A percentile compares a stretch with the other conserved stretches of the same genome.
Evolutionary conservation across 2,888 invertebrate genomes (phyloP).

Genomic region (Agrotis exclamationis): DNA sequence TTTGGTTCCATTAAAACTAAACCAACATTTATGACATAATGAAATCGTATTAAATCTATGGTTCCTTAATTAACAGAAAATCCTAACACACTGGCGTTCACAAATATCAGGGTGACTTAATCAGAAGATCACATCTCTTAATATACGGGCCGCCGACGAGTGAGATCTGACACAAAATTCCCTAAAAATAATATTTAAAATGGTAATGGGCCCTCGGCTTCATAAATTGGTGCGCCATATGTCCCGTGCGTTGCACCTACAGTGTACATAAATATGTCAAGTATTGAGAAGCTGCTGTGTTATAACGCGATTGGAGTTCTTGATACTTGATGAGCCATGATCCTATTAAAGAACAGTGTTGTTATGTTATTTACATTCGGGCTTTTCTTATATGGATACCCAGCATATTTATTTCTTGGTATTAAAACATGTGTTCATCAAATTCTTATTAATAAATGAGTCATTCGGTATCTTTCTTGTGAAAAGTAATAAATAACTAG

Average conservation of each 20-base stretch:
- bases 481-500: constrained; percentile 37
- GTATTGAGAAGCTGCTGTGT: constrained; percentile 85
- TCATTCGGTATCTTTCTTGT: constrained; percentile 26
- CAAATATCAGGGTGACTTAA: constrained; percentile 87
- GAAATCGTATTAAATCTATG: constrained; percentile 68
- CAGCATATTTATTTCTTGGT: constrained; percentile 23
- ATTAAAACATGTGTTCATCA: constrained; percentile 22
- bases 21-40: constrained; percentile 66
- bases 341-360: constrained; percentile 24
- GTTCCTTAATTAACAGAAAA: constrained; percentile 88
- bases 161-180: constrained; percentile 91
- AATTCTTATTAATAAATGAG: constrained; percentile 34
- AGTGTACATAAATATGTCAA: constrained; percentile 91
- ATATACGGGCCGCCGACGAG: constrained; percentile 89
- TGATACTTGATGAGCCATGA: constrained; percentile 73
- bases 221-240: constrained; percentile 91
- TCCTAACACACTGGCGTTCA: constrained; percentile 78
- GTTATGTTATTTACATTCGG: constrained; percentile 20
- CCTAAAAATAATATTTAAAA: constrained; percentile 92
- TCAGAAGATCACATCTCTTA: constrained; percentile 90
- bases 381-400: constrained; percentile 4
- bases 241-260: constrained; percentile 89
- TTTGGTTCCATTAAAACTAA: constrained; percentile 16
- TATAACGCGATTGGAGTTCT: constrained; percentile 75
- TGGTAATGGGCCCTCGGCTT: constrained; percentile 90